Conservation (phyloP, 2,113 vertebrate genomes). For the Lucifuga dentata region DNA sequence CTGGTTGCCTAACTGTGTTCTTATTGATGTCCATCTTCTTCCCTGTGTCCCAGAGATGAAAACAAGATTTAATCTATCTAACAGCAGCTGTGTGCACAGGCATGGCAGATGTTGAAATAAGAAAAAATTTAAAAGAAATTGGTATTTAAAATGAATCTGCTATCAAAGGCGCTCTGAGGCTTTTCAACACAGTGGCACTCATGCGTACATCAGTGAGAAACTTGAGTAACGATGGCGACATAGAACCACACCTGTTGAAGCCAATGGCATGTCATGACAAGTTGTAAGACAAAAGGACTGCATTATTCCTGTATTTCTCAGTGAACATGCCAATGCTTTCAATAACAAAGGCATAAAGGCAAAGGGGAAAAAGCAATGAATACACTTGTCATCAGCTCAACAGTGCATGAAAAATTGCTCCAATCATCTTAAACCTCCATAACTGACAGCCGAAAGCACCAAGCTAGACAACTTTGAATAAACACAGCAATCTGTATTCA, state of each 20-base stretch:
- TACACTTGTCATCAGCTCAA: background rate
- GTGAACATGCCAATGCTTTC: background rate
- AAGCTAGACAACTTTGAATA: background rate
- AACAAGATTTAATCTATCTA: slow-evolving; percentile 59
- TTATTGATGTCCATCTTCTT: slow-evolving; percentile 71
- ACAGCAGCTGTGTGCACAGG: slow-evolving; percentile 61
- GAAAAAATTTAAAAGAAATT: slow-evolving; percentile 62
- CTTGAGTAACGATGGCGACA: slow-evolving; percentile 28
- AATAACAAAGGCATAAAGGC: background rate
- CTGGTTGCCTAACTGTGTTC: slow-evolving; percentile 40
- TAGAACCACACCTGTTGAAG: slow-evolving; percentile 4
- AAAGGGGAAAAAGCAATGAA: background rate
- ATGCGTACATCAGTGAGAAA: slow-evolving; percentile 3
- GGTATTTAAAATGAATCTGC: slow-evolving; percentile 59
- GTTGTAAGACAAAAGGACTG: background rate
- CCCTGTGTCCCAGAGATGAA: slow-evolving; percentile 40
- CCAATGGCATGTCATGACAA: background rate
- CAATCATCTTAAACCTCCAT: background rate
- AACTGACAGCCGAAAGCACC: background rate
- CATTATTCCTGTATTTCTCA: background rate
- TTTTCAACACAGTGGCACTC: slow-evolving; percentile 9
- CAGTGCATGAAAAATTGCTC: background rate
- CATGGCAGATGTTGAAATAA: slow-evolving; percentile 18
- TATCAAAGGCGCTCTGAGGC: slow-evolving; percentile 22
- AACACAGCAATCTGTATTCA: background rate